These are phyloP conservation scores for Odontamblyopus lacepedii DNA, from an alignment of 2,797 vertebrate genomes.

Conservation along the genomic window DNA sequence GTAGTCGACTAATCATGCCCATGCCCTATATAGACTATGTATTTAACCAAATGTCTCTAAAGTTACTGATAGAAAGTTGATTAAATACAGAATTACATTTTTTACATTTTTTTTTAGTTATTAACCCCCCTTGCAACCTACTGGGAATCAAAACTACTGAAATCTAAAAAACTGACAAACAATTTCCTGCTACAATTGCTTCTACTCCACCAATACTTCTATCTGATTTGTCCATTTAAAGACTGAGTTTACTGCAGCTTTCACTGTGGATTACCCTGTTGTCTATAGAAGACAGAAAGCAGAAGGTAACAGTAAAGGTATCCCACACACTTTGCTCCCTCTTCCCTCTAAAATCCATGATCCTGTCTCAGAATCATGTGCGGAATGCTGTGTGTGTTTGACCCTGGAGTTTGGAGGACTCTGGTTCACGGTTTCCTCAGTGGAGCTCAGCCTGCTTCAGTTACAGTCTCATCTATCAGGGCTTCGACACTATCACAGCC, in stretches of 20 bases:
- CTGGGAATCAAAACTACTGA: too few relatives aligned
- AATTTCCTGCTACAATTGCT: too few relatives aligned
- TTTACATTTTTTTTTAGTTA: too few relatives aligned
- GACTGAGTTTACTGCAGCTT: neutral
- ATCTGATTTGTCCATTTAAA: too few relatives aligned
- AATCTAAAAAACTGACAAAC: too few relatives aligned
- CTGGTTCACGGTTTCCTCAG: constrained; percentile 32
- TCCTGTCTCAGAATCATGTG: constrained; percentile 11
- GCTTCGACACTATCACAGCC: constrained; percentile 21
- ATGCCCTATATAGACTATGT: too few relatives aligned
- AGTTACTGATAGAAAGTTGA: too few relatives aligned
- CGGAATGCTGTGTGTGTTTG: constrained; percentile 7
- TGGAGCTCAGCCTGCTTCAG: constrained; percentile 29
- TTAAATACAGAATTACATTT: too few relatives aligned
- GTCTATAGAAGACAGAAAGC: neutral
- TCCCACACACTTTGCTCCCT: neutral
- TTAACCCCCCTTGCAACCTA: too few relatives aligned
- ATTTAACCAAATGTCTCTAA: too few relatives aligned
- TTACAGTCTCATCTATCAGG: constrained; percentile 40
- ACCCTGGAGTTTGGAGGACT: constrained; percentile 6
- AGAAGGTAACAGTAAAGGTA: neutral
- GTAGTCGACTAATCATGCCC: too few relatives aligned
- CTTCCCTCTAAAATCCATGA: neutral
- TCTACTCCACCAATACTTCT: too few relatives aligned
- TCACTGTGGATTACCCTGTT: neutral